Base-by-base conservation (phyloP, 2,797 vertebrate genomes). In the Sphaeramia orbicularis region DNA sequence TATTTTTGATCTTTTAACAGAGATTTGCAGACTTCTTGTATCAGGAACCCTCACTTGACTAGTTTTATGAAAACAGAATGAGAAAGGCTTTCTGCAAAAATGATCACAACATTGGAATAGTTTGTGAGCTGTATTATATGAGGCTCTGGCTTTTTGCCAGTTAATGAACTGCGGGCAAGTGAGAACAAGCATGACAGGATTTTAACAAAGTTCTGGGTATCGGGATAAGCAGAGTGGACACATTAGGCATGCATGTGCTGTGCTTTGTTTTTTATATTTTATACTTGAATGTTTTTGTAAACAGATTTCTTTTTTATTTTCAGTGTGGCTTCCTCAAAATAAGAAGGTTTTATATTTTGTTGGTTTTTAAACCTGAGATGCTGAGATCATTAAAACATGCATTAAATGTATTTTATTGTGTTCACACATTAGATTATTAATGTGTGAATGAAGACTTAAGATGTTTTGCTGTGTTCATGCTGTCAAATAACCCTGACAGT, bases 1-100 rank as follows among this genome's bases (percentile, higher is more conserved):
- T 45, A 51, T 36, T 24, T 37, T 81, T 50, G 52, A 63, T 67
- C 66, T 54, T 67, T 71, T 5, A 58, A n/a, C 32, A 36, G 44
- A 62, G 24, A 65, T 11, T 47, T 52, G n/a, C 27, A 53, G 19
- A 35, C 44, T 60, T 21, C 15, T 65, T 41, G 21, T 51, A 24
- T 12, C n/a, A 42, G 11, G 44, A 64, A 51, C 19, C 48, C 55
- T 51, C 40, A 58, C 11, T 21, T 24, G 50, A 36, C 50, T 35
- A 9, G 7, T 44, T 66, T 63, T 10, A 6, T 58, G 43, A 61
- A 41, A 12, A 49, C 11, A 0, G 10, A 30, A 7, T 7, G 43
- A 41, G 37, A 55, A 16, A 45, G 15, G 21, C n/a, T 40, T 57
- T 57, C 35, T 56, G 36, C 38, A 53, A 36, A 12, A 42, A 52